Evolutionary conservation across 2,113 vertebrate species (phyloP).

Genomic region (Aegotheles bennettii): DNA sequence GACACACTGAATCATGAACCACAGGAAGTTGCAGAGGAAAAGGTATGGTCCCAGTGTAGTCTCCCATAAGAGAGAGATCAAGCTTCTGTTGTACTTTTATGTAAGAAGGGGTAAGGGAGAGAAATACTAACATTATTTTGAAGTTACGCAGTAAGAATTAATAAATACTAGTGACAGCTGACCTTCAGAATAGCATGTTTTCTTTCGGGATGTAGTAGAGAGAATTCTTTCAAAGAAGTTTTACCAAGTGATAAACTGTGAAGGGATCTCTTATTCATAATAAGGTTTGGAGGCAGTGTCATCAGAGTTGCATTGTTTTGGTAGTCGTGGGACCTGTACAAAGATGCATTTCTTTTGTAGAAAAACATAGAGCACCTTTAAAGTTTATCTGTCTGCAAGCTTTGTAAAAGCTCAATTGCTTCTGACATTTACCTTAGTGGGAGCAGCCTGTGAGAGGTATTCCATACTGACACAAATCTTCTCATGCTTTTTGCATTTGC

Average conservation of each 20-base stretch:
- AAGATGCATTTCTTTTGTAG: neutral
- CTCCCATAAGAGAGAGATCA: neutral
- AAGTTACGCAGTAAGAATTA: neutral
- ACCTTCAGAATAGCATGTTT: neutral
- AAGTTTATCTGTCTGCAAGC: neutral
- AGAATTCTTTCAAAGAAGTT: neutral
- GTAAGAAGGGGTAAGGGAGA: neutral
- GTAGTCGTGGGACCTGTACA: rapidly evolving
- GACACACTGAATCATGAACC: neutral
- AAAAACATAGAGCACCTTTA: neutral
- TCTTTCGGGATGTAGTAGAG: neutral
- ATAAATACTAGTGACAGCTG: neutral
- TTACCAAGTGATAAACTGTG: neutral
- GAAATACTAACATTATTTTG: neutral
- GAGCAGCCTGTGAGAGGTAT: neutral
- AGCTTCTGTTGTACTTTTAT: neutral
- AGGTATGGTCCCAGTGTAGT: neutral
- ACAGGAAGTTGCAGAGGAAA: neutral
- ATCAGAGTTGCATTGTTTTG: neutral
- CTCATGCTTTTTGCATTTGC: neutral
- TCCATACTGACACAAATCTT: neutral
- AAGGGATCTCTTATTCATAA: neutral
- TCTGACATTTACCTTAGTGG: neutral
- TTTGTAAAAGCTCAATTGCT: neutral
- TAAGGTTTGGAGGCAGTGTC: neutral